Conservation (phyloP, 2,797 vertebrate genomes). For the Tragelaphus eurycerus region DNA sequence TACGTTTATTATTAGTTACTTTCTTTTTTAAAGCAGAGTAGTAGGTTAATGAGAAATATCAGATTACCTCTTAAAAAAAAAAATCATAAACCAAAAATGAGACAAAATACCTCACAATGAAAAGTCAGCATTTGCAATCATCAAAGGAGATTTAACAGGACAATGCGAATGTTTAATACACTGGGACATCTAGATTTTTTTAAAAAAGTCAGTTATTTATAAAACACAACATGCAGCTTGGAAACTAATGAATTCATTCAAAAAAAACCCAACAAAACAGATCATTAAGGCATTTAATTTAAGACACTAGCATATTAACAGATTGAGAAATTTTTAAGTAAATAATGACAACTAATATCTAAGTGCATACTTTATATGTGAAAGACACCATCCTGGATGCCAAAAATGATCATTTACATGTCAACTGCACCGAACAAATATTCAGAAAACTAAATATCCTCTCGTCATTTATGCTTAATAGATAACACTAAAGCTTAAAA, state of each 20-base stretch:
- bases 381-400: neutral
- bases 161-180: constrained; percentile 69
- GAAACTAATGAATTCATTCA: neutral
- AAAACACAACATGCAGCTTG: constrained; percentile 9
- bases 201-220: neutral
- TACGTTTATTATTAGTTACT: constrained; percentile 87
- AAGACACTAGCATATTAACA: neutral
- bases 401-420: neutral
- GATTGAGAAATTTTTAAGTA: constrained; percentile 18
- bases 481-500: neutral
- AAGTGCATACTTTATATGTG: neutral
- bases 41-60: constrained; percentile 89
- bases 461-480: neutral
- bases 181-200: neutral
- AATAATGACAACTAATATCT: neutral
- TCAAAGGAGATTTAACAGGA: constrained; percentile 58
- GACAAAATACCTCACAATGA: constrained; percentile 79
- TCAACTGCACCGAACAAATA: neutral
- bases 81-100: constrained; percentile 85
- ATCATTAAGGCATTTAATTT: constrained; percentile 43
- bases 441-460: constrained; percentile 17
- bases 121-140: constrained; percentile 67
- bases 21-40: constrained; percentile 81
- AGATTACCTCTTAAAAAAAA: constrained; percentile 86
- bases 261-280: neutral